These are phyloP conservation scores for Pelodiscus sinensis DNA, from an alignment of 2,113 vertebrate species.

Conservation along the genomic window DNA sequence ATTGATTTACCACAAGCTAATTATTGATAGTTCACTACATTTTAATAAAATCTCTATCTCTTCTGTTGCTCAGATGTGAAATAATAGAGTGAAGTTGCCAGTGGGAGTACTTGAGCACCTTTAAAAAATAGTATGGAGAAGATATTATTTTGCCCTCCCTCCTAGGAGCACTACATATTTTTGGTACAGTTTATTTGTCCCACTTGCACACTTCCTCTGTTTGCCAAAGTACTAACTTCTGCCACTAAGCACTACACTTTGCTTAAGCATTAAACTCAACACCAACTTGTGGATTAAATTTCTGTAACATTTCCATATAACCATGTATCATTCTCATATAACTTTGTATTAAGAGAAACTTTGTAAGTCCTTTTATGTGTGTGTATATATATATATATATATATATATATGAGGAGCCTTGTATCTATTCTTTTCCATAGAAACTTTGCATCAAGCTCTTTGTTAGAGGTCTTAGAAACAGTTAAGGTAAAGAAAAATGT, in stretches of 20 bases:
- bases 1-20: neutral
- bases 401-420: no score
- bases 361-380: no score
- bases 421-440: no score
- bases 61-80: slow-evolving; percentile 51
- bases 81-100: slow-evolving; percentile 11
- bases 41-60: slow-evolving; percentile 49
- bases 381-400: no score
- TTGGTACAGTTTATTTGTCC: neutral
- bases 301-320: no score
- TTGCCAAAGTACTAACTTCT: neutral
- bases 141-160: neutral
- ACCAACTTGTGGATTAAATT: neutral
- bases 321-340: no score
- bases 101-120: slow-evolving; percentile 12
- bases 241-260: neutral
- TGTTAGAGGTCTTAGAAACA: no score
- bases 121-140: slow-evolving; percentile 25
- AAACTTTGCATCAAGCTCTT: no score
- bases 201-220: neutral
- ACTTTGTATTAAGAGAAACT: no score
- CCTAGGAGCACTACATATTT: neutral
- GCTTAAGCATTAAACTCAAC: neutral
- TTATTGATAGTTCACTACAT: slow-evolving; percentile 49
- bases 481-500: no score